These are phyloP conservation scores for Caenorhabditis remanei DNA, from an alignment of 1,140 invertebrate genomes.

Conservation along the genomic window DNA sequence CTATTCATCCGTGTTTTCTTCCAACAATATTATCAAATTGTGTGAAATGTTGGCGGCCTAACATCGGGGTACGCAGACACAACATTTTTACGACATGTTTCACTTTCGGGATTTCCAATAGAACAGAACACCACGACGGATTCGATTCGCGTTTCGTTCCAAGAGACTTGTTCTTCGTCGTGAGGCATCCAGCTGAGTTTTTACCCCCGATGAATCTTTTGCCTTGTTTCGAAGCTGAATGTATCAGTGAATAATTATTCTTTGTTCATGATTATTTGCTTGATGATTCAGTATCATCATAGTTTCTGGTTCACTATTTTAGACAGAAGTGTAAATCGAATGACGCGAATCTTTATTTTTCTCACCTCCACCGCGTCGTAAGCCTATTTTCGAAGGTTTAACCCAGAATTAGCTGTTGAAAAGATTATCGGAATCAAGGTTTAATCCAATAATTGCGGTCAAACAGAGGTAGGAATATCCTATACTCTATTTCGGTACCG, in stretches of 20 bases:
- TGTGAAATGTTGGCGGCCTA: background rate
- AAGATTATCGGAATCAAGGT: background rate
- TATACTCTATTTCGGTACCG: background rate
- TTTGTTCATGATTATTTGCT: constrained; percentile 1
- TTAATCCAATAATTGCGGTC: background rate
- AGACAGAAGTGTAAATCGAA: background rate
- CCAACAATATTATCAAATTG: constrained; percentile 13
- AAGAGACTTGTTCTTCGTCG: constrained; percentile 5
- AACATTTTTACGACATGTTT: constrained; percentile 50
- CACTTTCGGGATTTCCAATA: constrained; percentile 50
- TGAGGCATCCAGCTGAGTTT: constrained; percentile 38
- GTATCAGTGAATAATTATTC: background rate
- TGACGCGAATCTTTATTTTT: background rate
- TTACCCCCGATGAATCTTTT: background rate
- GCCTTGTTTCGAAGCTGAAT: background rate
- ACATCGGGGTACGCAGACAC: constrained; percentile 26
- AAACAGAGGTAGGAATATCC: background rate
- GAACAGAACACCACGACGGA: constrained; percentile 37
- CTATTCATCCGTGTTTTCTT: background rate
- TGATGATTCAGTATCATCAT: constrained; percentile 19
- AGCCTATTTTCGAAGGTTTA: background rate
- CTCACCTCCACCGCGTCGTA: background rate
- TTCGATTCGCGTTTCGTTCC: constrained; percentile 29
- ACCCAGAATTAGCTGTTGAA: background rate
- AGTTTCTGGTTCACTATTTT: background rate